Evolutionary conservation across 1,140 invertebrate species (phyloP), one percentile per base, ranked within the genome.

Genomic region (Brachionus rubens): DNA sequence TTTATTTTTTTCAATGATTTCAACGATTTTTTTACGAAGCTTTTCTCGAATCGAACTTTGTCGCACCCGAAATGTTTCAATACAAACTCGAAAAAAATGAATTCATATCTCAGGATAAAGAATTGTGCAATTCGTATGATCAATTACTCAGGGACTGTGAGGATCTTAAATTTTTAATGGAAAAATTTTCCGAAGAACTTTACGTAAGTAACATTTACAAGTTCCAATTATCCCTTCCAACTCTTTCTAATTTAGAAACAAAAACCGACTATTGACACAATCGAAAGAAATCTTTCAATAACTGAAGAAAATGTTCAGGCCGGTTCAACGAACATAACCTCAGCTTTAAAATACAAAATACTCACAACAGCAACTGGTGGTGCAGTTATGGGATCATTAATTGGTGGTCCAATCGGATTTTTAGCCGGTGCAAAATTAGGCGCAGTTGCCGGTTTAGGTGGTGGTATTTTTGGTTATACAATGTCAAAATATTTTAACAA

Each of bases 251-350:
- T 1, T 40, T 12, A 72, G 68, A 72, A 50, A 33, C 68, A 72
- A 33, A 72, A 72, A n/a, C 68, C 68, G 3, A 72, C 68, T 14
- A 72, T 72, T 54, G 68, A 72, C 40, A 50, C 50, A 26, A 72
- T 72, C 21, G 68, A 72, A 41, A 48, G 41, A 54, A 72, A 72
- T 54, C 1, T 72, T 14, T n/a, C 19, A 1, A 30, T 9, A 33
- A 41, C 33, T 12, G 2, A 50, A 50, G 28, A 36, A n/a, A 50
- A 40, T 21, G 24, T 72, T 12, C n/a, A 48, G 5, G 10, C 6
- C 10, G 68, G 68, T 21, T 16, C 43, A 6, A 21, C 19, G 2
- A 72, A 41, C 19, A 12, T 72, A 30, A 14, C 4, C 30, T 21
- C 12, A 30, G 46, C 68, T 14, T 48, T 72, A 7, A 72, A 19